Percentiles rank a stretch among this genome's conserved stretches.
Conservation (phyloP, 2,888 invertebrate species). For the Lasioglossum marginatum region DNA sequence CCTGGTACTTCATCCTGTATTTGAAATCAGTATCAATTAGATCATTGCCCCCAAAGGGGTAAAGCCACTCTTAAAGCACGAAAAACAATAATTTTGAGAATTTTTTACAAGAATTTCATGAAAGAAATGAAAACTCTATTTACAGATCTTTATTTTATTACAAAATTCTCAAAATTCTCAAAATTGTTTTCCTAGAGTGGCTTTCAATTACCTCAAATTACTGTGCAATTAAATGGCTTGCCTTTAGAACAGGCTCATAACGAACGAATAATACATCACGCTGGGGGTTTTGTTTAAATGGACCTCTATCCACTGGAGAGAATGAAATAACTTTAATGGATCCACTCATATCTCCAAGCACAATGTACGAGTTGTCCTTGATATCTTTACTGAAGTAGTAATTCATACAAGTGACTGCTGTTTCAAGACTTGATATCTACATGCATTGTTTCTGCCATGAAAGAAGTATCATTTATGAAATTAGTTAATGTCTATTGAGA, state of each 20-base stretch:
- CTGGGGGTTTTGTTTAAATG: constrained; percentile 89
- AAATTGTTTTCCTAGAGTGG: not conserved
- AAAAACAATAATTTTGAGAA: not conserved
- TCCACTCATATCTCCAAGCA: constrained; percentile 92
- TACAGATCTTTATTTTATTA: too few species aligned
- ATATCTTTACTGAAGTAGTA: constrained; percentile 87
- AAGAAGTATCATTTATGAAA: constrained; percentile 13
- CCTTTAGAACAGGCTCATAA: constrained; percentile 87
- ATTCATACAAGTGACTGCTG: constrained; percentile 86
- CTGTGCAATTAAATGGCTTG: constrained; percentile 17
- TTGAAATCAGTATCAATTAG: not conserved
- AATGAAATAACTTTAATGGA: constrained; percentile 88
- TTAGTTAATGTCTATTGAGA: constrained; percentile 1
- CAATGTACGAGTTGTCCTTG: constrained; percentile 87
- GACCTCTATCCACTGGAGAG: constrained; percentile 88
- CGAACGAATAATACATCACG: constrained; percentile 87
- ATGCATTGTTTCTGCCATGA: not conserved
- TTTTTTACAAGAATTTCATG: not conserved
- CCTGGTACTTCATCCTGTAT: constrained; percentile 85
- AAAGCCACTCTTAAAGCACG: not conserved
- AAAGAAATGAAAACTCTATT: too few species aligned
- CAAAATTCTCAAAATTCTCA: too few species aligned
- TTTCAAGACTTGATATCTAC: constrained; percentile 88
- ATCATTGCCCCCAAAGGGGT: accelerated
- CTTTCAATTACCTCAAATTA: not conserved